A percentile compares a stretch with the other conserved stretches of the same genome.
phyloP scores from a whole-genome alignment of 1,140 invertebrate species.

The Protaetia brevitarsis region DNA sequence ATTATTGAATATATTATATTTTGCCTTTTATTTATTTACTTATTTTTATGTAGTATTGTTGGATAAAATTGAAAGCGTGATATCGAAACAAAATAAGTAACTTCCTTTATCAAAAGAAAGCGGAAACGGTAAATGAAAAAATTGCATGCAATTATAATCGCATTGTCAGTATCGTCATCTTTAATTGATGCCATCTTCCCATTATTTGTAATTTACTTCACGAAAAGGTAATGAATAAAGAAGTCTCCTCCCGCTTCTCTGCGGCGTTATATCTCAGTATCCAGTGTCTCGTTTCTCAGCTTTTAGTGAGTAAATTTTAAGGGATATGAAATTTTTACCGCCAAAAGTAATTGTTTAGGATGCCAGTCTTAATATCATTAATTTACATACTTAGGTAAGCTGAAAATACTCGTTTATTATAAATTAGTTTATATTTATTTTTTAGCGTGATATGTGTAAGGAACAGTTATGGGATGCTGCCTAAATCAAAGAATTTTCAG shows the following conservation, averaged over 20 bases:
- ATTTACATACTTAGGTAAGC: not conserved
- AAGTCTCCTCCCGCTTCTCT: not conserved
- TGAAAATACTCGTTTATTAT: not conserved
- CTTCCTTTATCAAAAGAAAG: constrained; percentile 6
- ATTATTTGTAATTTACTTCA: constrained; percentile 20
- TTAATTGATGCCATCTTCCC: constrained; percentile 1
- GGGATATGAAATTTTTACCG: not conserved
- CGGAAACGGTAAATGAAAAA: constrained; percentile 16
- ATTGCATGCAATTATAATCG: constrained; percentile 15
- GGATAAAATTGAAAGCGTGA: not conserved
- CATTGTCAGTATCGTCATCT: constrained; percentile 15
- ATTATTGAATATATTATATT: not conserved
- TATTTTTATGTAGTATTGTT: not conserved
- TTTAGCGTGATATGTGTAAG: not conserved
- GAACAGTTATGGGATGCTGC: not conserved
- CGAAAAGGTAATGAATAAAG: not conserved
- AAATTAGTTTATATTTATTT: not conserved
- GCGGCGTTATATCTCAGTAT: not conserved
- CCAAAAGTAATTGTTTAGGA: not conserved
- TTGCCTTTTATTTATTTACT: not conserved
- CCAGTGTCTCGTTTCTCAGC: too few species aligned
- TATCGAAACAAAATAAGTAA: not conserved
- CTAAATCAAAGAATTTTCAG: constrained; percentile 7
- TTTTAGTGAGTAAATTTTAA: not conserved
- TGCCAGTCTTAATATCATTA: not conserved